Base-by-base conservation (phyloP, 2,797 vertebrate genomes). In the Amblyopsis hoosieri region DNA sequence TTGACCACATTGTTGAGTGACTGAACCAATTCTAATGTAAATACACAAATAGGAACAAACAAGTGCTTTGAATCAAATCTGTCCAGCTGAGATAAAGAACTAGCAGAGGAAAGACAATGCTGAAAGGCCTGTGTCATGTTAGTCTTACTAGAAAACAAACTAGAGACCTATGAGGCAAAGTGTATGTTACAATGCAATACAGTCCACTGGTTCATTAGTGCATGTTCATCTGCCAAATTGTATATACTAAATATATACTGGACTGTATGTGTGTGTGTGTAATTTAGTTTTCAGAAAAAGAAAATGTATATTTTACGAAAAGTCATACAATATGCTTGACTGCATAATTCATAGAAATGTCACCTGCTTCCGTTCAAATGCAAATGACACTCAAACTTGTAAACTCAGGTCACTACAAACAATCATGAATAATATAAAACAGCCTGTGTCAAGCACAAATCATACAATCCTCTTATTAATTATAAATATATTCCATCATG, bases 271-370 rank as follows among this genome's bases (percentile, higher is more conserved):
- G 23, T 13, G 58, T 2, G 50, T 67, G 71, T 85, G 84, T 86
- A 82, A 89, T 12, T 62, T 76, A 64, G 48, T 58, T 79, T 73
- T 67, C 12, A 76, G 37, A 65, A 61, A 57, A 17, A 47, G 55
- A 54, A 48, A 19, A 72, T 19, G 14, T 12, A 47, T 14, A 47
- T 72, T 74, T 57, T 72, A 78, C 64, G 80, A 74, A 68, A 49
- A 69, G 56, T 66, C 71, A 67, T 73, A 73, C 67, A 81, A 76
- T 72, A 69, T 75, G 72, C 69, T 58, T 62, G 83, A 81, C 76
- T 84, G 78, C 83, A 82, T 79, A 77, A 64, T 76, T 79, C 61
- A 68, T 66, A 64, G 67, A 79, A 37, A 82, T 81, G 81, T 71
- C 76, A 81, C 66, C 57, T 64, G 60, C 63, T 73, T 68, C 14